A percentile compares a stretch with the other conserved stretches of the same genome.
Conservation (phyloP, 2,888 invertebrate genomes). For the Agriotes lineatus region DNA sequence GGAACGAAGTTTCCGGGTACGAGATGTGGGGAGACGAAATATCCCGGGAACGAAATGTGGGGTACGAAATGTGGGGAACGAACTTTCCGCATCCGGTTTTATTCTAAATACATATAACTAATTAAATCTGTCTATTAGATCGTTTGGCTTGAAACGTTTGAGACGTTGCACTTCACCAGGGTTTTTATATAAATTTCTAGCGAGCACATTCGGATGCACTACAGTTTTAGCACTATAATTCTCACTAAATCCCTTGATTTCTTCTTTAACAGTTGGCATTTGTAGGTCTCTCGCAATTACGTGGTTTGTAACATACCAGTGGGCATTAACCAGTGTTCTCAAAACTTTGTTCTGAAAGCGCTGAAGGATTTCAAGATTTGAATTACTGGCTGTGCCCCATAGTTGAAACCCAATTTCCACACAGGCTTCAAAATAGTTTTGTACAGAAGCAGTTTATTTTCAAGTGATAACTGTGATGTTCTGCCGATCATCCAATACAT, state of each 20-base stretch:
- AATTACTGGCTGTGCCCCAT: slow-evolving; percentile 19
- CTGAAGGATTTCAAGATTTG: slow-evolving; percentile 5
- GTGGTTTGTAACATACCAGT: slow-evolving; percentile 24
- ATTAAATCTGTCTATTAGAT: too few relatives aligned
- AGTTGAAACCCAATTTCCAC: not conserved
- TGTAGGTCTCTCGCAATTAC: too few relatives aligned
- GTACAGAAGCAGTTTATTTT: slow-evolving; percentile 24
- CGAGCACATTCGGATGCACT: slow-evolving; percentile 6
- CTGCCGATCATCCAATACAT: slow-evolving; percentile 23
- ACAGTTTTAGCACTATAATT: slow-evolving; percentile 10
- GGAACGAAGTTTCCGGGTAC: too few relatives aligned
- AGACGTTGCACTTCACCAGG: slow-evolving; percentile 5
- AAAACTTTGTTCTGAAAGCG: slow-evolving; percentile 8
- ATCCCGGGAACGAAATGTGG: too few relatives aligned
- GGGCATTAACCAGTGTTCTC: not conserved
- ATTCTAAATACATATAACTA: not conserved
- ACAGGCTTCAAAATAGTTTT: slow-evolving; percentile 15
- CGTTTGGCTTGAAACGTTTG: too few relatives aligned
- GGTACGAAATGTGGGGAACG: not conserved
- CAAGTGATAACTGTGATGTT: slow-evolving; percentile 19
- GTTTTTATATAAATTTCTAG: not conserved
- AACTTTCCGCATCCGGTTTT: too few relatives aligned
- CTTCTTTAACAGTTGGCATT: too few relatives aligned
- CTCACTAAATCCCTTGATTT: slow-evolving; percentile 13
- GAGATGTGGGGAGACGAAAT: too few relatives aligned